These are phyloP conservation scores for Sardina pilchardus DNA, from an alignment of 2,113 vertebrate species.

Conservation along the genomic window DNA sequence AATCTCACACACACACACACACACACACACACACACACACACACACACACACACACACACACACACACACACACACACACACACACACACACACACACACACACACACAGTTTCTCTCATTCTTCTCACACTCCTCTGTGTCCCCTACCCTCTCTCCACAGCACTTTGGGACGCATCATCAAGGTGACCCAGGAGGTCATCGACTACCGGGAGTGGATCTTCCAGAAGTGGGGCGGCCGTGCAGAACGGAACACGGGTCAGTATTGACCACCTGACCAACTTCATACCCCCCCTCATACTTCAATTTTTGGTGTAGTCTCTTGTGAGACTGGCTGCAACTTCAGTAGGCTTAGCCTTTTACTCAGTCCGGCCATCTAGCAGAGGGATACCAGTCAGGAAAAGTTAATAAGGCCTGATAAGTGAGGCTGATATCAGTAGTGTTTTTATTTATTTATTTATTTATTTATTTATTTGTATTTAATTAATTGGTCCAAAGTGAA, in stretches of 20 bases:
- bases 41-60: too few species aligned
- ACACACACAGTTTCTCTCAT: neutral
- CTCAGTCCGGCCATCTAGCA: neutral
- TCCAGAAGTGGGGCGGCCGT: conserved; percentile 87
- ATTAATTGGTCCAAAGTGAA: neutral
- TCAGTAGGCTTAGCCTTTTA: neutral
- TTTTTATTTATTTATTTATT: neutral
- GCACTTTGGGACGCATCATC: conserved; percentile 95
- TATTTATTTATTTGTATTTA: too few species aligned
- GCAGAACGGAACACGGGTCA: conserved; percentile 63
- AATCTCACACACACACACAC: neutral
- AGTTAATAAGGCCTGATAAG: neutral
- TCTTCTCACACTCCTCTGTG: neutral
- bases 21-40: neutral
- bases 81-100: too few species aligned
- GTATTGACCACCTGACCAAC: neutral
- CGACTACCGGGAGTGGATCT: conserved; percentile 95
- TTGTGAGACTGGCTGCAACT: neutral
- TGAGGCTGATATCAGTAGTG: neutral
- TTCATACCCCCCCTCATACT: too few species aligned
- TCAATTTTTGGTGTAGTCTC: neutral
- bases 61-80: too few species aligned
- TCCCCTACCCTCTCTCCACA: conserved; percentile 52
- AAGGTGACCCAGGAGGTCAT: conserved; percentile 95
- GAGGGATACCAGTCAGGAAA: neutral